Percentiles rank a stretch among this genome's conserved stretches.
Evolutionary conservation across 2,113 vertebrate species (phyloP).

Genomic region (Tetrao urogallus): DNA sequence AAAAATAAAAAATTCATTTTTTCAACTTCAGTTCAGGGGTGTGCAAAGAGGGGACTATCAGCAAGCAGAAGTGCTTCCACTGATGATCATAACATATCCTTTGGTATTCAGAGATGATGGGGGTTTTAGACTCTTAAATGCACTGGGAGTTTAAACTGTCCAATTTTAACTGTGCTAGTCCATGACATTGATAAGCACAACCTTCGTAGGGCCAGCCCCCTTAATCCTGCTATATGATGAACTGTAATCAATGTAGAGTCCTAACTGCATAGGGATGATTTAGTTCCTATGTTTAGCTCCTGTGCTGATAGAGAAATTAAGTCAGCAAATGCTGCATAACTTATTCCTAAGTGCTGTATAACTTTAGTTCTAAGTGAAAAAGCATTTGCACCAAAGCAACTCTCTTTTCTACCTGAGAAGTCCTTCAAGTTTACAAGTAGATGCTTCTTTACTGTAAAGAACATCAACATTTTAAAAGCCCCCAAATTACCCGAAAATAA

Average conservation of each 20-base stretch:
- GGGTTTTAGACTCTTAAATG: not conserved
- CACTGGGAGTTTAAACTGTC: not conserved
- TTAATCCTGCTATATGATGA: not conserved
- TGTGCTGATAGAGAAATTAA: not conserved
- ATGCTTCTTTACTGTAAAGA: not conserved
- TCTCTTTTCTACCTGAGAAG: not conserved
- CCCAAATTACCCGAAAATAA: slow-evolving; percentile 79
- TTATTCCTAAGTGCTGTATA: not conserved
- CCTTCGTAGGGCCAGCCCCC: not conserved
- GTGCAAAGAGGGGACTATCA: not conserved
- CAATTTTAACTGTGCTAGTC: not conserved
- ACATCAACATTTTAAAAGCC: not conserved
- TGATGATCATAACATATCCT: not conserved
- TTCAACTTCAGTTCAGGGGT: not conserved
- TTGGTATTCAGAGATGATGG: not conserved
- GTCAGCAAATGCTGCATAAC: not conserved
- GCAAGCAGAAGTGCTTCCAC: not conserved
- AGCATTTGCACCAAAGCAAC: not conserved
- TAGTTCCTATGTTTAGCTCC: not conserved
- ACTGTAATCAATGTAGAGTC: not conserved
- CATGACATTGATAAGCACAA: not conserved
- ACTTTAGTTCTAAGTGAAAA: not conserved
- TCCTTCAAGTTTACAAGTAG: not conserved
- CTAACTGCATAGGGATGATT: not conserved
- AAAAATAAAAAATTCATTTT: not conserved